Evolutionary conservation across 2,113 vertebrate genomes (phyloP).

Genomic region (Smithornis capensis): DNA sequence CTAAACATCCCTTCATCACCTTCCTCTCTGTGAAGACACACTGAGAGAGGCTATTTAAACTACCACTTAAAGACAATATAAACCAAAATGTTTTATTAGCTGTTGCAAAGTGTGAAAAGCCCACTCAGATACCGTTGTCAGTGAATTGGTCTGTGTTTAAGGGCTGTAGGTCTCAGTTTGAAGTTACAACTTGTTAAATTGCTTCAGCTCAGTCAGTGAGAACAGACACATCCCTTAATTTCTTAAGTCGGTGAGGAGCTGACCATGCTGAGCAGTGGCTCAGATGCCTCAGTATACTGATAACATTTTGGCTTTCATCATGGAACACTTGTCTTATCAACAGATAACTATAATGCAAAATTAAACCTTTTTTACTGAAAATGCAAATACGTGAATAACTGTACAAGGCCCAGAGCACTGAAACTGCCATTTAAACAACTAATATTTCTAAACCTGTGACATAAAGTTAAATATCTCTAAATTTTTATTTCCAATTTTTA

Average conservation of each 20-base stretch:
- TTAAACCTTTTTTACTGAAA: no score
- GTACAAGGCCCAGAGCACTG: neutral
- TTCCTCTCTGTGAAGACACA: neutral
- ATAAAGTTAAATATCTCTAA: neutral
- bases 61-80: rapidly evolving
- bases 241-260: neutral
- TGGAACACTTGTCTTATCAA: neutral
- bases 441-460: neutral
- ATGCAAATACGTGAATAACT: neutral
- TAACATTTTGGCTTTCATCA: neutral
- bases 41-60: neutral
- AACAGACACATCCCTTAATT: no score
- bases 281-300: neutral
- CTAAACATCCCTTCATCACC: neutral
- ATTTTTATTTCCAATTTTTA: neutral
- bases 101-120: neutral
- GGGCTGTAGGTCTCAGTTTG: neutral
- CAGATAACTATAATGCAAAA: no score
- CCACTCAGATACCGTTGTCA: neutral
- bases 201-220: neutral
- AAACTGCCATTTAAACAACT: neutral
- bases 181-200: neutral
- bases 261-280: neutral
- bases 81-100: neutral
- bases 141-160: neutral